A percentile compares a stretch with the other conserved stretches of the same genome.
phyloP scores from a whole-genome alignment of 2,797 vertebrate genomes.

The Microchirus variegatus region DNA sequence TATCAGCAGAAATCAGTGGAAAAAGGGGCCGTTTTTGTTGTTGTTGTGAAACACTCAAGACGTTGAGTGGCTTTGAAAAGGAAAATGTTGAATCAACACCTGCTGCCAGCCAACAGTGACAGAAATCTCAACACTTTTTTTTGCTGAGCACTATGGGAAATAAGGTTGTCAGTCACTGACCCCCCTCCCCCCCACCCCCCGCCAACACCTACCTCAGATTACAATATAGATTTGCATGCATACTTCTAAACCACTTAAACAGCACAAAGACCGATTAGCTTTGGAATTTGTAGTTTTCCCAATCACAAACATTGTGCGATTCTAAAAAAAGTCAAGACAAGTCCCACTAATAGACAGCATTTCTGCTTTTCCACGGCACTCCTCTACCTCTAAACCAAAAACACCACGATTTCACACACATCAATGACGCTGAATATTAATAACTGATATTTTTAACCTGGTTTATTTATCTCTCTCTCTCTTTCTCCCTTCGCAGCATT shows the following conservation, averaged over 20 bases:
- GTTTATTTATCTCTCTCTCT: conserved; percentile 34
- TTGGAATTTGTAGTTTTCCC: conserved; percentile 56
- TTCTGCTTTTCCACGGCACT: conserved; percentile 52
- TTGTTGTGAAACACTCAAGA: conserved; percentile 10
- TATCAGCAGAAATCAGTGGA: conserved; percentile 1
- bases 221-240: conserved; percentile 39
- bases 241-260: conserved; percentile 31
- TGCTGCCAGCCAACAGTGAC: conserved; percentile 55
- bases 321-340: conserved; percentile 33
- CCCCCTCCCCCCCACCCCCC: conserved; percentile 21
- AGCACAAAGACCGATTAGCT: conserved; percentile 18
- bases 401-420: conserved; percentile 51
- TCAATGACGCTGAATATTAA: conserved; percentile 67
- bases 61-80: conserved; percentile 7
- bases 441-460: conserved; percentile 70
- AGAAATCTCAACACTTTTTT: conserved; percentile 47
- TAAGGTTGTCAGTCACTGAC: conserved; percentile 23
- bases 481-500: conserved; percentile 65
- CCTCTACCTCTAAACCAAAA: conserved; percentile 48
- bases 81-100: conserved; percentile 61
- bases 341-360: conserved; percentile 50
- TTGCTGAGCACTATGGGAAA: conserved; percentile 75
- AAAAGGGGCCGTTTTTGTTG: not conserved
- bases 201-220: conserved; percentile 45
- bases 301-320: conserved; percentile 37